Evolutionary conservation across 2,797 vertebrate species (phyloP).

Genomic region (Peromyscus eremicus): DNA sequence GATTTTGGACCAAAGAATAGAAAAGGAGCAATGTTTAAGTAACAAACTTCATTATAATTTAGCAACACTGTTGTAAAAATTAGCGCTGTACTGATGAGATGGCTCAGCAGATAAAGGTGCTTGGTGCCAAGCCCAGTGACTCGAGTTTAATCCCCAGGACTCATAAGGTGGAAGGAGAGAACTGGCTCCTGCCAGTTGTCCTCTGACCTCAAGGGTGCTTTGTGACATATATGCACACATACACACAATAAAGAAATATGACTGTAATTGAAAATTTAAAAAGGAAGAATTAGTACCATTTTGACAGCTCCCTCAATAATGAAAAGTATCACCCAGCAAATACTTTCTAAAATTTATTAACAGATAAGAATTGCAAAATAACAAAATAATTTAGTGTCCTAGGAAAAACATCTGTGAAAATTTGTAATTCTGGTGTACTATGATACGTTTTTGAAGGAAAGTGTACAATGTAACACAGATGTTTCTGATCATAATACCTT

Average conservation of each 20-base stretch:
- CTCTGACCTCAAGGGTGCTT: too few species aligned
- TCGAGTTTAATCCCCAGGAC: not conserved
- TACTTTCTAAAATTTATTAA: slow-evolving; percentile 72
- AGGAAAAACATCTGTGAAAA: slow-evolving; percentile 76
- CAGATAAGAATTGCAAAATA: slow-evolving; percentile 70
- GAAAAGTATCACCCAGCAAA: slow-evolving; percentile 64
- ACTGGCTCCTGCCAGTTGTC: not conserved
- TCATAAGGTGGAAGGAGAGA: not conserved
- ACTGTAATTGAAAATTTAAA: not conserved
- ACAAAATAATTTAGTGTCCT: slow-evolving; percentile 69
- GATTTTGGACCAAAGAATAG: slow-evolving; percentile 19
- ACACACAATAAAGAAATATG: not conserved
- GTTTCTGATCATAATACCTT: slow-evolving; percentile 67
- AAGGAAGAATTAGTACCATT: slow-evolving; percentile 36
- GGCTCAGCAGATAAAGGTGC: too few species aligned
- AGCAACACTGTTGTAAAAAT: slow-evolving; percentile 56
- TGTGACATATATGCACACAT: too few species aligned
- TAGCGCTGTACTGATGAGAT: not conserved
- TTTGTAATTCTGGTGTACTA: slow-evolving; percentile 67
- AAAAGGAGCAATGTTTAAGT: slow-evolving; percentile 11
- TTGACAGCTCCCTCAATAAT: slow-evolving; percentile 62
- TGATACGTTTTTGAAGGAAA: slow-evolving; percentile 65
- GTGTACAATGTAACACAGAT: slow-evolving; percentile 61
- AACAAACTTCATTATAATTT: slow-evolving; percentile 30
- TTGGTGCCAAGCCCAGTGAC: too few species aligned